Base-by-base conservation (phyloP, 1,140 invertebrate genomes). In the Megathymus violae region DNA sequence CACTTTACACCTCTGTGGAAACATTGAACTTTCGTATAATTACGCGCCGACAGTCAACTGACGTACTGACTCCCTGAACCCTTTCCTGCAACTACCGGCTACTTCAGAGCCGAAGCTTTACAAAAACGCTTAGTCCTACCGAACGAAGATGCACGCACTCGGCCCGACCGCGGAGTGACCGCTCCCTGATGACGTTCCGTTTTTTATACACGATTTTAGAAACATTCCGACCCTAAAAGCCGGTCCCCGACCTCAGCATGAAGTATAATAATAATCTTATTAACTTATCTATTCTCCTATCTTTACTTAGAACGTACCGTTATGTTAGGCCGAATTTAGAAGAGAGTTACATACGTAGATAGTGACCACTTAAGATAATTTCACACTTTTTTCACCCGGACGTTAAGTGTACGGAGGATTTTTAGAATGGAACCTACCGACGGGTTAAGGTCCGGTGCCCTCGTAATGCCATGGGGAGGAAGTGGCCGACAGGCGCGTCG, bases 231-330 rank as follows among this genome's bases (percentile, higher is more conserved):
- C 74, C 80, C 78, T 81, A 89, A 86, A 84, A 85, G 69, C 78
- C 81, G 84, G 82, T 83, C 81, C 63, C 72, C 78, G 80, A 78
- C 74, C 78, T 77, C 78, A 76, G 63, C 78, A 78, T 79, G 75
- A 78, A 76, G 78, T 87, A 83, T 89, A 85, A 88, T 86, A 89
- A 88, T 86, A 89, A 89, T 88, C 85, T 87, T 88, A 89, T 89
- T 89, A 87, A 87, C 82, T 85, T 89, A 89, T 89, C 85, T 89
- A 75, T 75, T 81, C 82, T 82, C 82, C 79, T 86, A 88, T 89
- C 84, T 89, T 89, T 88, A 89, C 87, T 84, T 84, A 85, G 80
- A 88, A 84, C 75, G 71, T 88, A 87, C 87, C 83, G 85, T 89
- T 89, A 88, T 77, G 80, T 82, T 85, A 80, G 76, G 58, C 76